These are phyloP conservation scores for Temnopleurus reevesii DNA, from an alignment of 53 echinoderm and acorn worm species.

Conservation along the genomic window DNA sequence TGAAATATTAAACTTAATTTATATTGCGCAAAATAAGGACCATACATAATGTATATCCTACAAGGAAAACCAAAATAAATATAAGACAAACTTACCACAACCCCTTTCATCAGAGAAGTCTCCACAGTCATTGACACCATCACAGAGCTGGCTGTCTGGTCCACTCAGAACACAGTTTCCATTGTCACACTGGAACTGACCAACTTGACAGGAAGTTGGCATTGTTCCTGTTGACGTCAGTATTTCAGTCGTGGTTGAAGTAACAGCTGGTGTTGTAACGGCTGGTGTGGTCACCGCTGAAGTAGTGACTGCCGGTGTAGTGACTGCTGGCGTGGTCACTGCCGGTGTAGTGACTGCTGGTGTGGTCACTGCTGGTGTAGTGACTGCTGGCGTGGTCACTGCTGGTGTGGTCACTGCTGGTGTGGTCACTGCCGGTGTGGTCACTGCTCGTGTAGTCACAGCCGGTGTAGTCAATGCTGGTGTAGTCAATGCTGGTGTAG, in stretches of 20 bases:
- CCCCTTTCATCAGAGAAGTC: conserved; percentile 82
- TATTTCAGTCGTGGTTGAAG: conserved; percentile 54
- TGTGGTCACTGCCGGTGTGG: conserved; percentile 45
- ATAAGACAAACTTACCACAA: conserved; percentile 88
- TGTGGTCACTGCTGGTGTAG: conserved; percentile 26
- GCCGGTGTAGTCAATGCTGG: conserved; percentile 22
- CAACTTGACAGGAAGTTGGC: conserved; percentile 63
- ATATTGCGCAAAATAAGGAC: too few relatives aligned
- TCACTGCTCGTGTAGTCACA: conserved; percentile 46
- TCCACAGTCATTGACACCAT: conserved; percentile 78
- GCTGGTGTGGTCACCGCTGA: conserved; percentile 31
- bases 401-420: conserved; percentile 6
- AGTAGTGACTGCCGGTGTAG: conserved; percentile 52
- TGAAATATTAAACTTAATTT: too few relatives aligned
- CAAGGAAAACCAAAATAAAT: too few relatives aligned
- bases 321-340: conserved; percentile 29
- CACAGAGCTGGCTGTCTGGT: conserved; percentile 70
- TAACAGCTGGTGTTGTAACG: conserved; percentile 34
- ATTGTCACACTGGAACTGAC: conserved; percentile 80
- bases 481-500: neutral
- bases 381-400: conserved; percentile 23
- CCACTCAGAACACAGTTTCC: conserved; percentile 73
- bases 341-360: conserved; percentile 42
- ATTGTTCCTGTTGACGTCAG: conserved; percentile 63
- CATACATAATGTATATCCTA: too few relatives aligned